Percentiles rank a stretch among this genome's conserved stretches.
Evolutionary conservation across 2,888 invertebrate genomes (phyloP).

Genomic region (Aleiodes testaceus): DNA sequence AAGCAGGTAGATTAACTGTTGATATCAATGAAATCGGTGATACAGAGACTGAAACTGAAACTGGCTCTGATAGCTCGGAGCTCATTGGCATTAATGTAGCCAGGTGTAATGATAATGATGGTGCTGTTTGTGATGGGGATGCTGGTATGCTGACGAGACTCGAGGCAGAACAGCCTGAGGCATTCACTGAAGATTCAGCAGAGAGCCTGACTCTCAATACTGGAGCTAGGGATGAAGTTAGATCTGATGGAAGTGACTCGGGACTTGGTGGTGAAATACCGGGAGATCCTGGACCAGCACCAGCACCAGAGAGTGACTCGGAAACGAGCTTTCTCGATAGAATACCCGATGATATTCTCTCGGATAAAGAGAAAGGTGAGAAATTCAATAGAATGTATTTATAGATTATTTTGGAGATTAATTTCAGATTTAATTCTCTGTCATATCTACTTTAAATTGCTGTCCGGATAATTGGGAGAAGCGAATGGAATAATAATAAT

Average conservation of each 20-base stretch:
- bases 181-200: constrained; percentile 70
- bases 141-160: constrained; percentile 62
- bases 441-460: no score
- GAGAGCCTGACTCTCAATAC: constrained; percentile 66
- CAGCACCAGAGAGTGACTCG: constrained; percentile 73
- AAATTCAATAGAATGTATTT: not conserved
- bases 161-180: constrained; percentile 64
- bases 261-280: constrained; percentile 85
- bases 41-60: constrained; percentile 64
- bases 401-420: no score
- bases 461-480: no score
- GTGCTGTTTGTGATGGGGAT: constrained; percentile 58
- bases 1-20: constrained; percentile 41
- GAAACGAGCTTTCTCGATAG: constrained; percentile 75
- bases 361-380: constrained; percentile 69
- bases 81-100: constrained; percentile 45
- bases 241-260: constrained; percentile 89
- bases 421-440: no score
- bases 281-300: constrained; percentile 75
- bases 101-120: constrained; percentile 58
- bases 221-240: constrained; percentile 69
- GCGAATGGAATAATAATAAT: constrained; percentile 26
- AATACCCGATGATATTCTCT: constrained; percentile 71
- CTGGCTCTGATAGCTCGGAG: constrained; percentile 66
- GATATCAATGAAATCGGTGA: constrained; percentile 54